A percentile compares a stretch with the other conserved stretches of the same genome.
Evolutionary conservation across 1,140 invertebrate species (phyloP).

Genomic region (Conus ventricosus): DNA sequence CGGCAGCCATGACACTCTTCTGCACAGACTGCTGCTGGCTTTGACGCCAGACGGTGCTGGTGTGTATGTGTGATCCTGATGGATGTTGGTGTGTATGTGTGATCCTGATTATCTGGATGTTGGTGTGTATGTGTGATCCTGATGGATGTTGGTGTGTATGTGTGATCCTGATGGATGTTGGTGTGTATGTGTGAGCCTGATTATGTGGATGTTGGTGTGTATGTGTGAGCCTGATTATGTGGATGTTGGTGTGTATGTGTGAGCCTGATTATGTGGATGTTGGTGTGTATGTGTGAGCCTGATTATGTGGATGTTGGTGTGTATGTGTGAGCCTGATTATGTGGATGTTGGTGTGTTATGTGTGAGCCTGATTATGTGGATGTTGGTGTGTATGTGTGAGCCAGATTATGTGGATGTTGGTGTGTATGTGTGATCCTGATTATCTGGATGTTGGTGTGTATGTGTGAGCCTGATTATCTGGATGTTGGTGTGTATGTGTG

Average conservation of each 20-base stretch:
- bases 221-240: not conserved
- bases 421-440: not conserved
- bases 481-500: no score
- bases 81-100: no score
- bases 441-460: no score
- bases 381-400: not conserved
- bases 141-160: not conserved
- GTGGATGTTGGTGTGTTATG: not conserved
- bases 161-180: not conserved
- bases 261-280: not conserved
- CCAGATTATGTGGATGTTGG: not conserved
- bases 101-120: no score
- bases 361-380: not conserved
- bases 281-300: not conserved
- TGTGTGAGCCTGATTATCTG: not conserved
- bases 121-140: no score
- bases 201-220: not conserved
- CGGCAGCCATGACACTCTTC: conserved; percentile 37
- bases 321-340: not conserved
- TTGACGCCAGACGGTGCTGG: conserved; percentile 30
- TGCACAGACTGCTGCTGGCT: conserved; percentile 41
- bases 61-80: no score
- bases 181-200: not conserved
- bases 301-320: not conserved
- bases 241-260: not conserved